A percentile compares a stretch with the other conserved stretches of the same genome.
Evolutionary conservation across 2,888 invertebrate genomes (phyloP).

Genomic region (Ormyrus nitidulus): DNA sequence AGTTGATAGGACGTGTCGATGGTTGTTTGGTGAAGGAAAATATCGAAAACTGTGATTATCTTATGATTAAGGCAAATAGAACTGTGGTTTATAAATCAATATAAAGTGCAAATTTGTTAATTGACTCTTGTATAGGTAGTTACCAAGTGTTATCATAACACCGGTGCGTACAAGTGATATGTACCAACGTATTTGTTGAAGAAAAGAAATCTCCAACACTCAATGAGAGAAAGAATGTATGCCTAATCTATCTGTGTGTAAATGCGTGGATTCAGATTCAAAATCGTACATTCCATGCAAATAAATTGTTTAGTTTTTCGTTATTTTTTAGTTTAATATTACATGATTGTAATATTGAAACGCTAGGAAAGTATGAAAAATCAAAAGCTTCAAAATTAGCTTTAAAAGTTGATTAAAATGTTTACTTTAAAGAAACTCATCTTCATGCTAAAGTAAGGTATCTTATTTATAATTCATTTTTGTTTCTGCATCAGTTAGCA

Average conservation of each 20-base stretch:
- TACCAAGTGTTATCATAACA: slow-evolving; percentile 53
- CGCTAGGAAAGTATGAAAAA: too few relatives aligned
- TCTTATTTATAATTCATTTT: not conserved
- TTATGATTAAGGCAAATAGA: slow-evolving; percentile 46
- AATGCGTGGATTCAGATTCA: slow-evolving; percentile 15
- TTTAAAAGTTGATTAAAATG: too few relatives aligned
- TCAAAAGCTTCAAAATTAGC: too few relatives aligned
- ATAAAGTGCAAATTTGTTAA: slow-evolving; percentile 57
- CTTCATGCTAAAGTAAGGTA: not conserved
- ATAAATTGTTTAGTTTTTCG: too few relatives aligned
- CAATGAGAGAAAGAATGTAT: slow-evolving; percentile 24
- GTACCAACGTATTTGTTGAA: slow-evolving; percentile 47
- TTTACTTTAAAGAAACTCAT: too few relatives aligned
- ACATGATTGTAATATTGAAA: too few relatives aligned
- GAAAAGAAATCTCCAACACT: slow-evolving; percentile 32
- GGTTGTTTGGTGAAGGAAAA: slow-evolving; percentile 90
- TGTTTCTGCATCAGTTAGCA: not conserved
- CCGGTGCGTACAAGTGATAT: slow-evolving; percentile 46
- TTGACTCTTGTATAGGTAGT: slow-evolving; percentile 57
- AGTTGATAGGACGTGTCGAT: slow-evolving; percentile 90
- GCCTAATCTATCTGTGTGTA: slow-evolving; percentile 26
- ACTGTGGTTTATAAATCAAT: slow-evolving; percentile 48
- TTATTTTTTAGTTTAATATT: too few relatives aligned
- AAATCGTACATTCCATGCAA: slow-evolving; percentile 34
- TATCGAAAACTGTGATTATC: slow-evolving; percentile 71